phyloP scores from a whole-genome alignment of 2,888 invertebrate species.

The Phymatocera aterrima region DNA sequence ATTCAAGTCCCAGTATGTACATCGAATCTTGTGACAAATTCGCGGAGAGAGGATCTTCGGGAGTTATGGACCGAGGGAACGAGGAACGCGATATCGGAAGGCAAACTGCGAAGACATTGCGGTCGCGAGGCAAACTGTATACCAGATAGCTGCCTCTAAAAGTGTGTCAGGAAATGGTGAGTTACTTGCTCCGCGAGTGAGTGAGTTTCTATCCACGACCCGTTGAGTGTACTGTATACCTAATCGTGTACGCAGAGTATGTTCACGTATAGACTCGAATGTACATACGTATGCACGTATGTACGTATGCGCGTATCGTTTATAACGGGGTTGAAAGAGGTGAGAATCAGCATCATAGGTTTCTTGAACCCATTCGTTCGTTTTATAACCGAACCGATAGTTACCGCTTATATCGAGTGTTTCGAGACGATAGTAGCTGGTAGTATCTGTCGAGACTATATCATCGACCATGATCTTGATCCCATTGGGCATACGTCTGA shows the following conservation, averaged over 20 bases:
- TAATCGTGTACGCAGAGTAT: not conserved
- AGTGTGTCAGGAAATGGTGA: slow-evolving; percentile 44
- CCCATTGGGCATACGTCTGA: slow-evolving; percentile 29
- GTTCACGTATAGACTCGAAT: not conserved
- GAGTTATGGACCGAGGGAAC: too few species aligned
- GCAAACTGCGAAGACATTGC: slow-evolving; percentile 38
- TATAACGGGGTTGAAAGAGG: slow-evolving; percentile 5
- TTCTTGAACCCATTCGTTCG: slow-evolving; percentile 41
- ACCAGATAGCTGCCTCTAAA: not conserved
- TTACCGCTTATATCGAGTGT: slow-evolving; percentile 39
- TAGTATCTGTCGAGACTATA: slow-evolving; percentile 27
- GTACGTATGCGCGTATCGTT: not conserved
- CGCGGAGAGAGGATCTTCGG: too few species aligned
- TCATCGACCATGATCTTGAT: slow-evolving; percentile 30
- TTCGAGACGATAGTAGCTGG: not conserved
- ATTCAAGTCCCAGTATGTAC: too few species aligned
- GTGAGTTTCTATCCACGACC: slow-evolving; percentile 27
- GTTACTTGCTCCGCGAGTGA: slow-evolving; percentile 33
- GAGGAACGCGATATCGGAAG: not conserved
- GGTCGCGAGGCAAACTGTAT: slow-evolving; percentile 30
- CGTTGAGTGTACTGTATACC: too few species aligned
- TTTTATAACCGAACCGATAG: slow-evolving; percentile 26
- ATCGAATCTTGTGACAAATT: too few species aligned
- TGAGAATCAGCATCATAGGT: slow-evolving; percentile 18
- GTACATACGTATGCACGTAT: not conserved